phyloP scores from a whole-genome alignment of 2,888 invertebrate genomes.

The Eurois occulta region DNA sequence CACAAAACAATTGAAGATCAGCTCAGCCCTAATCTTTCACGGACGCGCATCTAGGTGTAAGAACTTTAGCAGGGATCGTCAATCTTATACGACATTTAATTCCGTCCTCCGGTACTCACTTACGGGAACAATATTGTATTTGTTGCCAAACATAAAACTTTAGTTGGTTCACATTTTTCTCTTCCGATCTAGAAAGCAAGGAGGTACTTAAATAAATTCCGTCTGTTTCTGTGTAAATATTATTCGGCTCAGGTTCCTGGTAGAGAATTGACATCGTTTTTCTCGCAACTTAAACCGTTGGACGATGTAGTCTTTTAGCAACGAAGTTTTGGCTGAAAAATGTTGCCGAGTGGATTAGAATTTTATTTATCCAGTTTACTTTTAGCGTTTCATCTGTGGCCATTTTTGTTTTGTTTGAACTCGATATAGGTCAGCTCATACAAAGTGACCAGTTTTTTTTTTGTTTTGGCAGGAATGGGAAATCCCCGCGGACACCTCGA shows the following conservation, averaged over 20 bases:
- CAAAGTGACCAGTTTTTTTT: background rate
- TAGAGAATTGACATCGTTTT: constrained; percentile 53
- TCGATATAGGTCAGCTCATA: background rate
- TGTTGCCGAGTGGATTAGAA: constrained; percentile 27
- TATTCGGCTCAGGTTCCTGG: constrained; percentile 39
- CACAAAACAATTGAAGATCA: constrained; percentile 11
- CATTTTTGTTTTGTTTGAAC: background rate
- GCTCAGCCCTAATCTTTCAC: constrained; percentile 55
- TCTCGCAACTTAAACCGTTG: constrained; percentile 29
- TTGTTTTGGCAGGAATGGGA: too few species aligned
- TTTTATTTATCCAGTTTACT: background rate
- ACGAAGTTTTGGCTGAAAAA: constrained; percentile 23
- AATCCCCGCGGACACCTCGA: too few species aligned
- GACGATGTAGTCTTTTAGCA: constrained; percentile 24
- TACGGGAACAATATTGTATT: constrained; percentile 62
- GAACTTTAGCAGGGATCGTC: constrained; percentile 68
- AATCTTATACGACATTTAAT: constrained; percentile 76
- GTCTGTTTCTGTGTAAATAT: constrained; percentile 49
- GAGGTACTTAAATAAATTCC: constrained; percentile 40
- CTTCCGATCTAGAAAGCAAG: constrained; percentile 52
- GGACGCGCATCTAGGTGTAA: constrained; percentile 56
- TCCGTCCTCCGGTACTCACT: constrained; percentile 62
- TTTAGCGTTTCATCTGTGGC: background rate
- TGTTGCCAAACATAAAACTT: constrained; percentile 54
- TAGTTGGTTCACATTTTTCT: constrained; percentile 49